Base-by-base conservation (phyloP, 1,140 invertebrate genomes). In the Neodiprion virginianus region DNA sequence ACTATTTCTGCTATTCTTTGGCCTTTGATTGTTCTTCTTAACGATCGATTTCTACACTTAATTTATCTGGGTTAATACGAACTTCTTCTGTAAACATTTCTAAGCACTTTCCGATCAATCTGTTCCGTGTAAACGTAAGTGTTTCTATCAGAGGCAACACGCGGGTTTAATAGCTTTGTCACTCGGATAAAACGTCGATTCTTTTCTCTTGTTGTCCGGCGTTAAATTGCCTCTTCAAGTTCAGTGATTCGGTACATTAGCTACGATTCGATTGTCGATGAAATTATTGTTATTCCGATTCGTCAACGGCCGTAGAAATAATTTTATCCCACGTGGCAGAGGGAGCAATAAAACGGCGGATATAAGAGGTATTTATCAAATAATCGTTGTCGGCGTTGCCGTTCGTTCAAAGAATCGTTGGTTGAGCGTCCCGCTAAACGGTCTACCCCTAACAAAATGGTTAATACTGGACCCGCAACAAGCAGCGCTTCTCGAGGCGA, bases 51-150 rank as follows among this genome's bases (percentile, higher is more conserved):
- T 61, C 53, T 61, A 61, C n/a, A 61, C 53, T 61, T 61, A 61
- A 61, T 61, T 61, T 61, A 61, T 61, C 53, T 61, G n/a, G 53
- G 53, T 61, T 61, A 61, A 61, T 61, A 61, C 11, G 53, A 61
- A 61, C 11, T 61, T 61, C 53, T 17, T 61, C 53, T 61, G 11
- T 61, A 12, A 61, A 61, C n/a, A 17, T 61, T 61, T 4, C n/a
- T 14, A 12, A 61, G 53, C 53, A 14, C 53, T 61, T 61, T 61
- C 28, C 28, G 53, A 61, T 17, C 53, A 61, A 61, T 7, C 11
- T 4, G 5, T 61, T 61, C n/a, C 11, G 8, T 40, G 28, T 40
- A 40, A 40, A 40, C 53, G 53, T 61, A 40, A 40, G 53, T 61
- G 53, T 8, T 61, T 17, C 53, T 17, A 61, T 12, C 28, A 61